Evolutionary conservation across 2,888 invertebrate species (phyloP), one percentile per base, ranked within the genome.

Genomic region (Habroteleia sp.): DNA sequence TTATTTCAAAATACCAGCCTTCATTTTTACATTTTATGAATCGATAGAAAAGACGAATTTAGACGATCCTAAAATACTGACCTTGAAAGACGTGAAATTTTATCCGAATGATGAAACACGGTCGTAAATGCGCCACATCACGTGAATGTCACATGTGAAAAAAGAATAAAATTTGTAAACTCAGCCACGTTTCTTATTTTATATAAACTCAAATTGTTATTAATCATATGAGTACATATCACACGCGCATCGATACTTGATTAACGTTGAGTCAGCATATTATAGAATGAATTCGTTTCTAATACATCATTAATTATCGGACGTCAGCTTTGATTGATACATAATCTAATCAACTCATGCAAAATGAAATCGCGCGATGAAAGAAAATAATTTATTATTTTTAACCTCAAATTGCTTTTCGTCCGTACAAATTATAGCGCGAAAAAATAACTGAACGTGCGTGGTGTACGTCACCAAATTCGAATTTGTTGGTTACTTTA

Each of bases 261-360:
- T 35, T 35, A 37, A 35, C 25, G 14, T 25, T 33, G 4, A 23
- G n/a, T 20, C 6, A 13, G 6, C 35, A 20, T 13, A 6, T 27
- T 11, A 31, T 37, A 37, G 25, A 52, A 52, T 52, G 27, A 37
- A 20, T 20, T 35, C 27, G 16, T 35, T 46, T 4, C 31, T 58
- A 14, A 33, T 58, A 11, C 16, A 27, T 37, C 37, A 37, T 44
- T 39, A 52, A 42, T 63, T 52, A 33, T 33, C 41, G 7, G 4
- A 10, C 23, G 62, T 41, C 33, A 10, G 14, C 14, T 11, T 20
- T 50, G 63, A 63, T 33, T 63, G 42, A 63, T 50, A 50, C 29
- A 63, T 23, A 50, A 14, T n/a, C 33, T 16, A 11, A 41, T 14
- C 17, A 48, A 41, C 48, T 44, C 25, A n/a, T 6, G 14, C 33